Evolutionary conservation across 2,113 vertebrate species (phyloP), one percentile per base, ranked within the genome.

Genomic region (Dermatemys mawii): DNA sequence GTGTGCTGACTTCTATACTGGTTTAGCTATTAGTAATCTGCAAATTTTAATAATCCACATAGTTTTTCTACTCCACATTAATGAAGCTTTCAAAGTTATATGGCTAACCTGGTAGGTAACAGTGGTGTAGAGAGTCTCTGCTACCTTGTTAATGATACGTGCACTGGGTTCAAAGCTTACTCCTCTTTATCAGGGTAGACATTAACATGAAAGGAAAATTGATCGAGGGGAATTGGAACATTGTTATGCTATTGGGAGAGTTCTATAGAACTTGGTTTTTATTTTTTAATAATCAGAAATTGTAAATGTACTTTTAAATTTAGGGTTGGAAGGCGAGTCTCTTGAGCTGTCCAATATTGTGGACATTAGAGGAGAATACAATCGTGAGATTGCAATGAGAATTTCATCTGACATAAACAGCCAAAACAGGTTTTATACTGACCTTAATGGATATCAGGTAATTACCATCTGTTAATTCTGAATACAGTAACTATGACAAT

Each of bases 381-480:
- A 99, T 96, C 98, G 93, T 53, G 99, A 99, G 95, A 99, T 99
- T 87, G 99, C 98, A 82, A 99, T 99, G 99, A 98, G 98, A 94
- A 98, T 99, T 94, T 97, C 98, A 83, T 99, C 98, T 63, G 97
- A 98, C 21, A 91, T 99, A 76, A 98, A 98, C 94, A 99, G 94
- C 81, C 97, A 98, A 89, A 98, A 99, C 84, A 98, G 95, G 95
- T 99, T 99, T 98, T 99, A 98, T 96, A 98, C 97, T 44, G 99
- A 99, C 96, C 98, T 99, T 94, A 99, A 99, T 93, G 98, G 99
- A 82, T 99, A 98, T 96, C 99, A 99, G 99, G 99, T 99, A 98
- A 97, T 73, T 94, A 73, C 53, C 49, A 53, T 57, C 90, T 63
- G 79, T 89, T 84, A 22, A 85, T 12, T 63, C 29, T 87, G 76